A percentile compares a stretch with the other conserved stretches of the same genome.
Evolutionary conservation across 2,888 invertebrate genomes (phyloP).

Genomic region (Andrena chrysosceles): DNA sequence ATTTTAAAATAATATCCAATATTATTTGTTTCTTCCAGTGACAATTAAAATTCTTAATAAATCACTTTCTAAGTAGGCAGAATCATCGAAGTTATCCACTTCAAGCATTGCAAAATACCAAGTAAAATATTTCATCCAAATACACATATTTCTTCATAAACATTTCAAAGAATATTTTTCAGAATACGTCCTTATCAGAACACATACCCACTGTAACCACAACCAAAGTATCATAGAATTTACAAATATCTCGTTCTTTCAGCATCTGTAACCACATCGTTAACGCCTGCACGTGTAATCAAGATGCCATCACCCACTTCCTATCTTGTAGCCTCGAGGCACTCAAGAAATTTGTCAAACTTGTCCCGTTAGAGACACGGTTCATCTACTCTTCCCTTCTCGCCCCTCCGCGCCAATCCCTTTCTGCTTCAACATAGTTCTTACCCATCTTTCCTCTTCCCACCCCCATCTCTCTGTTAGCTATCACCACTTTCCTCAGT

Average conservation of each 20-base stretch:
- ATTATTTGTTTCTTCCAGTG: no score
- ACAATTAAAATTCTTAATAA: no score
- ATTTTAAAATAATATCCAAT: no score
- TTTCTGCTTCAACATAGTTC: not conserved
- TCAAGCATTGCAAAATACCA: no score
- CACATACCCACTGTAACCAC: no score
- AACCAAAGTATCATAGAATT: no score
- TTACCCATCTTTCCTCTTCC: conserved; percentile 4
- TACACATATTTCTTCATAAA: no score
- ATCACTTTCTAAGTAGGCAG: no score
- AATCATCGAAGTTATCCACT: no score
- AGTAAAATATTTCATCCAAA: no score
- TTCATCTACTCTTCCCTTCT: conserved; percentile 16
- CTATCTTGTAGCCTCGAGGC: conserved; percentile 12
- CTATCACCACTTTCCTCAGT: not conserved
- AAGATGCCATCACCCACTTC: conserved; percentile 19
- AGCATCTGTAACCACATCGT: not conserved
- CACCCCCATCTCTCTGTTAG: not conserved
- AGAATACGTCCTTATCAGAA: no score
- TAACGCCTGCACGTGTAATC: conserved; percentile 22
- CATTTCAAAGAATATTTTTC: no score
- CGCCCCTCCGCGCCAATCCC: not conserved
- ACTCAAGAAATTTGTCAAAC: conserved; percentile 48
- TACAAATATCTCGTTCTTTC: not conserved
- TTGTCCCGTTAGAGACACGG: conserved; percentile 29